A percentile compares a stretch with the other conserved stretches of the same genome.
phyloP scores from a whole-genome alignment of 2,113 vertebrate genomes.

The Ia io region DNA sequence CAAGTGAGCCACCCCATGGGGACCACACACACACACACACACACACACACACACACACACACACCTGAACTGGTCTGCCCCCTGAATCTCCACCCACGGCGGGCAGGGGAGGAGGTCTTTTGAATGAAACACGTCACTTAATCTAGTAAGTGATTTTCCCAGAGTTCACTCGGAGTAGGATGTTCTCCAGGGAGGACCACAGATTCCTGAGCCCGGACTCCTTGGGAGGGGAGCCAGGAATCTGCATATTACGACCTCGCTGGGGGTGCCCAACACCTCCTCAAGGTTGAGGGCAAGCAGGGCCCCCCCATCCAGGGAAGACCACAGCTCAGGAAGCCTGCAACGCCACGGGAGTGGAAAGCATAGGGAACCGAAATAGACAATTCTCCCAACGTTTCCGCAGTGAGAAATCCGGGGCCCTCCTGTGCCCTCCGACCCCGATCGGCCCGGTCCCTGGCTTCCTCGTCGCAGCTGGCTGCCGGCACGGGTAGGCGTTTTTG shows the following conservation, averaged over 20 bases:
- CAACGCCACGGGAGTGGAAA: fast-evolving
- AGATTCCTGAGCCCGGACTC: neutral
- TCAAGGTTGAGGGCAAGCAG: neutral
- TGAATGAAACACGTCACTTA: neutral
- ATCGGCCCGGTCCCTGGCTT: neutral
- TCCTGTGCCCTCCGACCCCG: neutral
- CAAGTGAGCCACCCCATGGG: neutral
- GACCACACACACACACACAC: neutral
- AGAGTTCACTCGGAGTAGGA: neutral
- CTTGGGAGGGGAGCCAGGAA: too few species aligned
- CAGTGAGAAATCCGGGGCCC: too few species aligned
- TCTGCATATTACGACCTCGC: neutral
- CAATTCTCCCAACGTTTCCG: neutral
- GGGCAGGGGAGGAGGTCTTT: neutral
- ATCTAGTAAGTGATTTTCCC: neutral
- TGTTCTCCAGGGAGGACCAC: neutral
- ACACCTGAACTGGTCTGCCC: neutral
- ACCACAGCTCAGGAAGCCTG: too few species aligned
- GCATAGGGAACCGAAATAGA: fast-evolving
- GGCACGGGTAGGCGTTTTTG: too few species aligned
- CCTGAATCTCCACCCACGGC: neutral
- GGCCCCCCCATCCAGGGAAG: too few species aligned
- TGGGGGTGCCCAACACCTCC: neutral
- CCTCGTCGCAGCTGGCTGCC: neutral
- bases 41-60: neutral